A percentile compares a stretch with the other conserved stretches of the same genome.
phyloP scores from a whole-genome alignment of 1,140 invertebrate genomes.

The Leucophenga varia region DNA sequence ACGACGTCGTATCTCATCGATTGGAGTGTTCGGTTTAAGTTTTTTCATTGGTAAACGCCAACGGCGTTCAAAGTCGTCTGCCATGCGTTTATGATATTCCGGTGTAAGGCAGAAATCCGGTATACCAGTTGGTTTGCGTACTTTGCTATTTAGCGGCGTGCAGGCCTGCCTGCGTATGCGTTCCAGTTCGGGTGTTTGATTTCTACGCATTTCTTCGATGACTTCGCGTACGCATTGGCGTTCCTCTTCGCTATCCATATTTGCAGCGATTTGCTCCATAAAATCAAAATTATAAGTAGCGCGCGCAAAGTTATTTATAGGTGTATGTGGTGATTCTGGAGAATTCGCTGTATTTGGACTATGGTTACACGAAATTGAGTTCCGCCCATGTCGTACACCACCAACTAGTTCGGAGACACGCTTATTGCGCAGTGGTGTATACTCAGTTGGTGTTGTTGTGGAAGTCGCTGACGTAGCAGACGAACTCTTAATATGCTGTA shows the following conservation, averaged over 20 bases:
- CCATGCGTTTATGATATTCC: conserved; percentile 48
- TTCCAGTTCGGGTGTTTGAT: conserved; percentile 48
- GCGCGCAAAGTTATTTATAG: conserved; percentile 18
- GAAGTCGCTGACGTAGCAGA: background rate
- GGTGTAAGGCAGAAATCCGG: conserved; percentile 48
- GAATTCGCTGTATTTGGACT: too few relatives aligned
- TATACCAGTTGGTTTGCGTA: conserved; percentile 31
- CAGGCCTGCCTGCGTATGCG: conserved; percentile 43
- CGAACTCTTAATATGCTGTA: background rate
- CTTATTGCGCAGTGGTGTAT: conserved; percentile 43
- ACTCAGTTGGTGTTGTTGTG: conserved; percentile 14
- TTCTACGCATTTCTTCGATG: conserved; percentile 45
- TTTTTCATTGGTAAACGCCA: conserved; percentile 47
- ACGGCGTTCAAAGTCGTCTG: conserved; percentile 44
- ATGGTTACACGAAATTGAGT: too few relatives aligned
- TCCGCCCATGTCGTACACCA: conserved; percentile 10
- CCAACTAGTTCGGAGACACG: conserved; percentile 40
- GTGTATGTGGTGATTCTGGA: conserved; percentile 40
- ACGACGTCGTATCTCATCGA: conserved; percentile 38
- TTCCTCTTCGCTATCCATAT: conserved; percentile 33
- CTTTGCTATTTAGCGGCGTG: conserved; percentile 37
- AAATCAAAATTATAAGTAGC: conserved; percentile 39
- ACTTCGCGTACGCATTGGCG: conserved; percentile 43
- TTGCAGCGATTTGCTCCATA: conserved; percentile 35
- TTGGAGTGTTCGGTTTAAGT: conserved; percentile 42